Evolutionary conservation across 2,888 invertebrate genomes (phyloP), one percentile per base, ranked within the genome.

Genomic region (Polydrusus pterygomalis): DNA sequence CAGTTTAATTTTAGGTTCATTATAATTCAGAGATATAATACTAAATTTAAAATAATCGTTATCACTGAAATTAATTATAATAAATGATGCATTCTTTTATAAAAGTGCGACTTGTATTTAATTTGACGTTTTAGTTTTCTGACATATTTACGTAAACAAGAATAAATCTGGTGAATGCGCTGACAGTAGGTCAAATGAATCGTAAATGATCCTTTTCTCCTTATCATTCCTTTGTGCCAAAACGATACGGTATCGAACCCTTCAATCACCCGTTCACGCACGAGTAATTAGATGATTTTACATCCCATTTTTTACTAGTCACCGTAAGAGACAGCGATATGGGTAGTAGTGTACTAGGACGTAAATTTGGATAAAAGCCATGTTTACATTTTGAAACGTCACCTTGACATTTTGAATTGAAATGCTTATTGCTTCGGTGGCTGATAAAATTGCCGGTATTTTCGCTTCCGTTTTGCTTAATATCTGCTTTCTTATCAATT

Each of bases 1-100:
- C 20, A 30, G n/a, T 34, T 45, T 9, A 63, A 51, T 49, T 51
- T 51, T 51, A 17, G 17, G 25, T 5, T 49, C 40, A 34, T 56
- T 20, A 25, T 68, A 25, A 68, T 68, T 68, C 15, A n/a, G 11
- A 56, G 56, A 56, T 68, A 56, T 68, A 56, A 54, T 10, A 67
- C 30, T 20, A 17, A 38, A 9, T 54, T 34, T 30, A 34, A 49
- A 65, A 38, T 51, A n/a, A 63, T 20, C 15, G 34, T 58, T 15
- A 38, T 34, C 38, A 58, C 58, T n/a, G 25, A 3, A 54, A 38
- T 38, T 38, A 38, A 38, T 54, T 38, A 58, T 17, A 30, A 34
- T 18, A 56, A 56, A n/a, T 15, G 5, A 43, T 43, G n/a, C 6
- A 17, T 34, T 9, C 10, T 10, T 34, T 34, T 34, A 34, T 7